Conservation (phyloP, 2,113 vertebrate species). For the Melanerpes formicivorus region DNA sequence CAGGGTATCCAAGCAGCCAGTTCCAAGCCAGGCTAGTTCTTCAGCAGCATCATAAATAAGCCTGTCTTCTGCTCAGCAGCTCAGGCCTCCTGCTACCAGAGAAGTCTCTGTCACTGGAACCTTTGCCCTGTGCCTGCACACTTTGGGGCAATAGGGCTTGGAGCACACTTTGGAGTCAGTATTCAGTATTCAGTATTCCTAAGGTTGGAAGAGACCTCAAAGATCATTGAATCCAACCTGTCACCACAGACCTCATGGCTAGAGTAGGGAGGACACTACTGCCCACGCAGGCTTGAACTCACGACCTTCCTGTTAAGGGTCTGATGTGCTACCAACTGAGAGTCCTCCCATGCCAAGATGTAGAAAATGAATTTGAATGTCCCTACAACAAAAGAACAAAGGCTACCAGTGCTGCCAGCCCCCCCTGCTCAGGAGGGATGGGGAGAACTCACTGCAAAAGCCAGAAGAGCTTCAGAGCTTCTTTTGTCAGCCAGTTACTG, state of each 20-base stretch:
- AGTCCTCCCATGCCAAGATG: conserved; percentile 37
- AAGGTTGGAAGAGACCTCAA: too few relatives aligned
- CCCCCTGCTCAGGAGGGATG: neutral
- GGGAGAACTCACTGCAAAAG: neutral
- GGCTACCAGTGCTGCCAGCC: conserved; percentile 13
- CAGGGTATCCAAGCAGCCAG: neutral
- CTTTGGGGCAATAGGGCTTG: conserved; percentile 36
- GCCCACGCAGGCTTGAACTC: too few relatives aligned
- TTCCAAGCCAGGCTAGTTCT: conserved; percentile 41
- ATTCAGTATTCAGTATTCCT: too few relatives aligned
- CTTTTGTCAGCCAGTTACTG: neutral
- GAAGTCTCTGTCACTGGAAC: conserved; percentile 30
- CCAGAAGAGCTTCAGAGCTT: neutral
- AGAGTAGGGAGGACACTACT: too few relatives aligned
- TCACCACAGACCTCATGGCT: too few relatives aligned
- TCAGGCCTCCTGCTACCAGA: conserved; percentile 32
- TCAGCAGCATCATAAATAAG: conserved; percentile 33
- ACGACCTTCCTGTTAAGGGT: too few relatives aligned
- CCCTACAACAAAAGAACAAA: conserved; percentile 25
- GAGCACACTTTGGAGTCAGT: neutral
- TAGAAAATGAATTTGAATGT: conserved; percentile 63
- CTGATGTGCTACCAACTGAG: too few relatives aligned
- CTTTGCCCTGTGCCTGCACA: neutral
- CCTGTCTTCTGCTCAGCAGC: conserved; percentile 2
- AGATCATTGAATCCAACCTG: too few relatives aligned